A percentile compares a stretch with the other conserved stretches of the same genome.
These are phyloP conservation scores for Agrilus cyanescens DNA, from an alignment of 2,888 invertebrate genomes.

Conservation along the genomic window DNA sequence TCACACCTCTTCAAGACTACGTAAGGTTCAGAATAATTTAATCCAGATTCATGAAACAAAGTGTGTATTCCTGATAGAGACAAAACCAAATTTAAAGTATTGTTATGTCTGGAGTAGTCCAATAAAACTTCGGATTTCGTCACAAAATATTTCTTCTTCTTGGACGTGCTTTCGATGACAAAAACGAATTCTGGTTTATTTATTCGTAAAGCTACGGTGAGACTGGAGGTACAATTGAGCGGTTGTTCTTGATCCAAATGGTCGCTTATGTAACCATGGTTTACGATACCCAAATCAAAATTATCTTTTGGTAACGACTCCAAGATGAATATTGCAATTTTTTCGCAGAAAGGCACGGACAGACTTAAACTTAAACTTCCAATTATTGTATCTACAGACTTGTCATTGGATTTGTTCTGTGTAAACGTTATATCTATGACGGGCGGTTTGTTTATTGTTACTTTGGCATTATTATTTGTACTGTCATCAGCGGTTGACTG, in stretches of 20 bases:
- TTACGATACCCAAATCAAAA: constrained; percentile 54
- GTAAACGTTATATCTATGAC: constrained; percentile 59
- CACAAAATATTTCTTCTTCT: constrained; percentile 40
- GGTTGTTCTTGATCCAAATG: constrained; percentile 21
- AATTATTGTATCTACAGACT: constrained; percentile 54
- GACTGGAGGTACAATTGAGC: constrained; percentile 29
- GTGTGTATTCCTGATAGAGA: constrained; percentile 50
- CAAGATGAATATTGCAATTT: constrained; percentile 32
- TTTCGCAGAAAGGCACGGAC: constrained; percentile 56
- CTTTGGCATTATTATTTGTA: constrained; percentile 40
- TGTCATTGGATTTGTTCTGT: constrained; percentile 48
- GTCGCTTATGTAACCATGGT: constrained; percentile 60
- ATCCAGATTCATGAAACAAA: constrained; percentile 29
- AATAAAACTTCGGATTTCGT: constrained; percentile 57
- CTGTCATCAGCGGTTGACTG: constrained; percentile 50
- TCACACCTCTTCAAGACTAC: constrained; percentile 57
- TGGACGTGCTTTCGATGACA: constrained; percentile 52
- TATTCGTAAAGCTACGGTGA: constrained; percentile 60
- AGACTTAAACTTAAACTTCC: constrained; percentile 62
- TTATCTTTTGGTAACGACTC: constrained; percentile 42
- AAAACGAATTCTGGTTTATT: constrained; percentile 69
- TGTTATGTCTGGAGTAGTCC: constrained; percentile 57
- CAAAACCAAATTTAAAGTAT: constrained; percentile 50
- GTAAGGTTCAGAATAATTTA: constrained; percentile 37
- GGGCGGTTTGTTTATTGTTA: constrained; percentile 54